Evolutionary conservation across 2,888 invertebrate genomes (phyloP), one percentile per base, ranked within the genome.

Genomic region (Tortricodes alternella): DNA sequence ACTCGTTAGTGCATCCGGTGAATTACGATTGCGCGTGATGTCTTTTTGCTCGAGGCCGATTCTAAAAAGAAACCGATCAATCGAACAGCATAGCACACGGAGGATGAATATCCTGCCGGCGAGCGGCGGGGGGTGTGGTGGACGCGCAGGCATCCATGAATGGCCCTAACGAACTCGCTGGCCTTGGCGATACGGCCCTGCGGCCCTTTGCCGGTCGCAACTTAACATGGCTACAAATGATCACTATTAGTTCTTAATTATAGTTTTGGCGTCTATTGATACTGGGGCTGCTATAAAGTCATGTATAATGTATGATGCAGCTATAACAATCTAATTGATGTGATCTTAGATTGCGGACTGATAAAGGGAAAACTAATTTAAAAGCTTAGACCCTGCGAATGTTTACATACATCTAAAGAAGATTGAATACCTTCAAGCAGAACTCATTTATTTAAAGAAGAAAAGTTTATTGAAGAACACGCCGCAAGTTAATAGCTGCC

Each of bases 1-100:
- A 87, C 86, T 90, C 89, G 86, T 89, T 89, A 89, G 89, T 78
- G 85, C 89, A 87, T 90, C 89, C 89, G 89, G 86, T 80, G 84
- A 83, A 85, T 83, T 88, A 84, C 86, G 80, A 85, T 81, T 82
- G 84, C 77, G 73, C 76, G 70, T 72, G 74, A 75, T 66, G 73
- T 70, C 77, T 86, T 88, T 87, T 88, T 86, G 76, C 80, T 72
- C 60, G 60, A 67, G 70, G 74, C 73, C 71, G 76, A 82, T 78
- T 76, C 64, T 71, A 80, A 85, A 83, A 84, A 78, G 79, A 76
- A 79, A 81, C 78, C 73, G 78, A 88, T 85, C 83, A 81, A 83
- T 83, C 78, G 81, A 71, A 68, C 78, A 76, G 76, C 80, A 83
- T 78, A 81, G 83, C 83, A 78, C 82, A 73, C 80, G 72, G 78